These are phyloP conservation scores for Zoanthus sociatus DNA, from an alignment of 92 coral and sea anemone genomes.

Conservation along the genomic window DNA sequence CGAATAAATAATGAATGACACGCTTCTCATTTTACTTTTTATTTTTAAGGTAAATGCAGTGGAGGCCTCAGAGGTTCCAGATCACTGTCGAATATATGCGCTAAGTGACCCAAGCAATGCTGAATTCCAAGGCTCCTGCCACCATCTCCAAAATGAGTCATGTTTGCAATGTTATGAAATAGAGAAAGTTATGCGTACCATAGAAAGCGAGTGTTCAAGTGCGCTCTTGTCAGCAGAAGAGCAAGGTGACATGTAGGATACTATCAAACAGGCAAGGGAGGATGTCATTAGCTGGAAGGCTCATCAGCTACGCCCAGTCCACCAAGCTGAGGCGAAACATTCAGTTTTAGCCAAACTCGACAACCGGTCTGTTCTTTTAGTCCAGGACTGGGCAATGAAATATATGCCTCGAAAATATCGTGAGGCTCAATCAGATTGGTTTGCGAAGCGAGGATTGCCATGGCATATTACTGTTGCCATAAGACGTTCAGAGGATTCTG, in stretches of 20 bases:
- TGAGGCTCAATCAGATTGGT: not conserved
- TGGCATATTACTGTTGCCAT: constrained; percentile 65
- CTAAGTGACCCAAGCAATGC: not conserved
- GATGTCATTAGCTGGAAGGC: constrained; percentile 56
- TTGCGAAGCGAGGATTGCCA: constrained; percentile 56
- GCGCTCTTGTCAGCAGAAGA: constrained; percentile 20
- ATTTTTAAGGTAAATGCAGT: too few relatives aligned
- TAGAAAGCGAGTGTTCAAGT: constrained; percentile 33
- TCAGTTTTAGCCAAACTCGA: constrained; percentile 49
- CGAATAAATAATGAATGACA: too few relatives aligned
- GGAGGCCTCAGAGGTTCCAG: not conserved
- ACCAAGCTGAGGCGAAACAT: constrained; percentile 58
- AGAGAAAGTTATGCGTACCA: not conserved
- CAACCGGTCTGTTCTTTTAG: constrained; percentile 36
- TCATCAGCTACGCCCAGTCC: not conserved
- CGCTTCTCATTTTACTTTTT: too few relatives aligned
- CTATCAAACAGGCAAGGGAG: constrained; percentile 42
- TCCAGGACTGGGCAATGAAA: constrained; percentile 16
- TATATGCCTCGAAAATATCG: constrained; percentile 6
- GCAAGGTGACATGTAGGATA: constrained; percentile 41
- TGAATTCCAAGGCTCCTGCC: not conserved
- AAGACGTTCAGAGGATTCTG: constrained; percentile 41
- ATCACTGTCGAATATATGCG: not conserved
- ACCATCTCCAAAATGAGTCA: not conserved
- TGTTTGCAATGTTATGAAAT: not conserved